phyloP scores from a whole-genome alignment of 2,113 vertebrate species.

The Megaceryle maxima region DNA sequence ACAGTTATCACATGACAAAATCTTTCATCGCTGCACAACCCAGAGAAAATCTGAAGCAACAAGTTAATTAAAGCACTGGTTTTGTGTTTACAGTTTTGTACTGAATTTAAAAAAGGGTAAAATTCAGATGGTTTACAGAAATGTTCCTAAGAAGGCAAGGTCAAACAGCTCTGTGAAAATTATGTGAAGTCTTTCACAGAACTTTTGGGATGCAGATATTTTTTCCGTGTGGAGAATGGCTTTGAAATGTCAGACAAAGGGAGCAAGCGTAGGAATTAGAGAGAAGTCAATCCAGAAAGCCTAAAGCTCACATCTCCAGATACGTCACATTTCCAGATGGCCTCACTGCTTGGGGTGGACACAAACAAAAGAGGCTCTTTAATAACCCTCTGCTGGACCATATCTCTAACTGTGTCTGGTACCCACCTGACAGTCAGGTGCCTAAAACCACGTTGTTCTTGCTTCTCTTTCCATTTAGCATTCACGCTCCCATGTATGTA shows the following conservation, averaged over 20 bases:
- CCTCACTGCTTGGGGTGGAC: neutral
- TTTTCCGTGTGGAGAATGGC: neutral
- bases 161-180: neutral
- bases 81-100: neutral
- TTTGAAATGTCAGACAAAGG: neutral
- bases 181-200: neutral
- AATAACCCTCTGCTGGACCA: neutral
- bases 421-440: conserved; percentile 54
- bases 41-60: neutral
- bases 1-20: neutral
- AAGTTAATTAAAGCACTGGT: neutral
- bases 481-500: neutral
- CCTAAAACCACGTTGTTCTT: neutral
- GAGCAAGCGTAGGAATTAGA: neutral
- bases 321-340: neutral
- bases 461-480: neutral
- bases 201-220: neutral
- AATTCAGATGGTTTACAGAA: neutral
- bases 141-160: neutral
- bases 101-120: neutral
- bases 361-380: neutral
- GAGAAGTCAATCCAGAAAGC: neutral
- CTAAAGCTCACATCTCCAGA: neutral
- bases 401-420: neutral
- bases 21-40: neutral